Evolutionary conservation across 2,888 invertebrate genomes (phyloP).

Genomic region (Selenia dentaria): DNA sequence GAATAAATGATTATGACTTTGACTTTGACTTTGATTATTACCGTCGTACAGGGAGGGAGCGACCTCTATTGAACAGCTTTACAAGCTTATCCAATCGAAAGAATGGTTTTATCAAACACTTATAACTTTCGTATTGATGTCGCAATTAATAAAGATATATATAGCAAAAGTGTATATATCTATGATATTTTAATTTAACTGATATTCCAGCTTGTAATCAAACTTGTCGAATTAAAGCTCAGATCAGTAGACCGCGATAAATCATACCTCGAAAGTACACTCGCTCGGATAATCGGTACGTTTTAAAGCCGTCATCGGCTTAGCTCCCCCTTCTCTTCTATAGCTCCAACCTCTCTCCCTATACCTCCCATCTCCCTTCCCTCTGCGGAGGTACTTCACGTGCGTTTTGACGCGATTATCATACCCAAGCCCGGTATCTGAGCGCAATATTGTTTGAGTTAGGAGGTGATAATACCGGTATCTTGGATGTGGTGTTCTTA

Average conservation of each 20-base stretch:
- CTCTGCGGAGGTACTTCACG: conserved; percentile 69
- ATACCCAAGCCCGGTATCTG: conserved; percentile 77
- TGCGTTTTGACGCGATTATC: conserved; percentile 85
- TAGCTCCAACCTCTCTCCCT: conserved; percentile 19
- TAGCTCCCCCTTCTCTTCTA: conserved; percentile 44
- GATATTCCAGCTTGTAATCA: background rate
- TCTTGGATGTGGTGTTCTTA: conserved; percentile 42
- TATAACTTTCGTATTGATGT: too few species aligned
- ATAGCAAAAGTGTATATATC: too few species aligned
- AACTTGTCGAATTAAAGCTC: conserved; percentile 7
- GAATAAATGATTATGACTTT: too few species aligned
- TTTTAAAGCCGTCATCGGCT: conserved; percentile 80
- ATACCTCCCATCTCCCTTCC: conserved; percentile 14
- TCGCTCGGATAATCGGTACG: conserved; percentile 76
- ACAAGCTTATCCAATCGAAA: too few species aligned
- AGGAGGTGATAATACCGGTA: conserved; percentile 13
- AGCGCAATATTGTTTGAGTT: conserved; percentile 76
- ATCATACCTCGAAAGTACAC: conserved; percentile 70
- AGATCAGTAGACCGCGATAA: conserved; percentile 55
- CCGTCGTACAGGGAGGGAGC: too few species aligned
- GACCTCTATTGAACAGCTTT: too few species aligned
- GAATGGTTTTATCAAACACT: too few species aligned
- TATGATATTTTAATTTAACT: too few species aligned
- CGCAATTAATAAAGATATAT: too few species aligned
- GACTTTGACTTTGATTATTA: too few species aligned